phyloP scores from a whole-genome alignment of 1,140 invertebrate species.

The Brevipalpus yothersi region DNA sequence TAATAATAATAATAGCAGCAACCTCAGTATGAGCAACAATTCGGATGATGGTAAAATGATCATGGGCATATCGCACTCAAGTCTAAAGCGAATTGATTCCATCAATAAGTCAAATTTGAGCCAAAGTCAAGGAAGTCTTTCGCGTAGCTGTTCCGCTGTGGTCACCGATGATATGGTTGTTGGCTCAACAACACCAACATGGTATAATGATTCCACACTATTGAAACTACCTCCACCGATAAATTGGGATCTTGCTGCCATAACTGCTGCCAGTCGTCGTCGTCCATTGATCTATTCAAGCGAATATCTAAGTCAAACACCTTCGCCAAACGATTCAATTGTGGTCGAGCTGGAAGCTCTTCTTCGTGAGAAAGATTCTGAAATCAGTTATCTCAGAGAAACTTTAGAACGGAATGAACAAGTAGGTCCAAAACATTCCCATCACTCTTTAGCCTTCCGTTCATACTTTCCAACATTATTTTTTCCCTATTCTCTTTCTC shows the following conservation, averaged over 20 bases:
- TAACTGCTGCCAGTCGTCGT: background rate
- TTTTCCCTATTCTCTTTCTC: too few relatives aligned
- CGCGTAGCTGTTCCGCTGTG: background rate
- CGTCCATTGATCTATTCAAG: background rate
- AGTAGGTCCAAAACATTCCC: constrained; percentile 1
- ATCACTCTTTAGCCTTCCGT: too few relatives aligned
- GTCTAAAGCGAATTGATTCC: background rate
- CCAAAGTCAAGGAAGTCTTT: constrained; percentile 2
- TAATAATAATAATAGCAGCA: too few relatives aligned
- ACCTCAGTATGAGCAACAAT: background rate
- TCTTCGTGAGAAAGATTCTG: constrained; percentile 40
- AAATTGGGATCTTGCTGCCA: background rate
- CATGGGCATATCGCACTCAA: background rate
- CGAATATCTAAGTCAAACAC: constrained; percentile 27
- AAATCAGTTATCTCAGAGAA: constrained; percentile 39
- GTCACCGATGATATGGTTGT: background rate
- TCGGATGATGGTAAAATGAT: background rate
- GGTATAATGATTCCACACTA: background rate
- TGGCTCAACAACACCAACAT: background rate
- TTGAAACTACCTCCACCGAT: background rate
- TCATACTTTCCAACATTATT: too few relatives aligned
- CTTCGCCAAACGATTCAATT: constrained; percentile 52
- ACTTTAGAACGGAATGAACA: constrained; percentile 54
- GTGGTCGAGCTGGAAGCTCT: constrained; percentile 50
- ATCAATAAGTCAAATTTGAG: constrained; percentile 1